Evolutionary conservation across 2,797 vertebrate genomes (phyloP).

Genomic region (Okamejei kenojei): DNA sequence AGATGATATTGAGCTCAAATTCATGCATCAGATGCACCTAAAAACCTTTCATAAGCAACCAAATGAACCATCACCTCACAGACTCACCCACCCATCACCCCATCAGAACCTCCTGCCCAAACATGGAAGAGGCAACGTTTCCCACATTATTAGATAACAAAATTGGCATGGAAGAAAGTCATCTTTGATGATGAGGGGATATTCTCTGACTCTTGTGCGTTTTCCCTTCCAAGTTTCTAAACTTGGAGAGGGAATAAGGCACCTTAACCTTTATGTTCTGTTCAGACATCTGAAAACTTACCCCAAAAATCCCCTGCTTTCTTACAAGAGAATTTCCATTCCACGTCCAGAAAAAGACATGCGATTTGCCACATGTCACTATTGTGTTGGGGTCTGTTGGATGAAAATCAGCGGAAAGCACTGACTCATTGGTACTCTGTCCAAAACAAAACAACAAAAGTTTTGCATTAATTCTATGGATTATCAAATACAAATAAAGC

Average conservation of each 20-base stretch:
- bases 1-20: too few species aligned
- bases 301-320: slow-evolving; percentile 96
- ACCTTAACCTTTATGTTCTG: not conserved
- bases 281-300: slow-evolving; percentile 52
- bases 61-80: too few species aligned
- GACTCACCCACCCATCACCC: too few species aligned
- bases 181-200: too few species aligned
- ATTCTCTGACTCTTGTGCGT: not conserved
- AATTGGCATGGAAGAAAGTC: too few species aligned
- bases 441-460: slow-evolving; percentile 42
- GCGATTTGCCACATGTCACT: slow-evolving; percentile 92
- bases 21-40: too few species aligned
- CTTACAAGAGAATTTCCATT: slow-evolving; percentile 78
- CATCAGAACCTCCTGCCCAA: too few species aligned
- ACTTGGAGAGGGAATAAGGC: not conserved
- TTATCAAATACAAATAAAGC: slow-evolving; percentile 11
- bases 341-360: slow-evolving; percentile 99
- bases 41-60: too few species aligned
- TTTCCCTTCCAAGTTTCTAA: slow-evolving; percentile 10
- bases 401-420: slow-evolving; percentile 88
- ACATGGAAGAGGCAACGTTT: too few species aligned
- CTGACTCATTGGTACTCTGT: slow-evolving; percentile 92
- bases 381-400: slow-evolving; percentile 87
- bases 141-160: too few species aligned
- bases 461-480: not conserved